phyloP scores from a whole-genome alignment of 2,888 invertebrate species.

The Andrena chrysosceles region DNA sequence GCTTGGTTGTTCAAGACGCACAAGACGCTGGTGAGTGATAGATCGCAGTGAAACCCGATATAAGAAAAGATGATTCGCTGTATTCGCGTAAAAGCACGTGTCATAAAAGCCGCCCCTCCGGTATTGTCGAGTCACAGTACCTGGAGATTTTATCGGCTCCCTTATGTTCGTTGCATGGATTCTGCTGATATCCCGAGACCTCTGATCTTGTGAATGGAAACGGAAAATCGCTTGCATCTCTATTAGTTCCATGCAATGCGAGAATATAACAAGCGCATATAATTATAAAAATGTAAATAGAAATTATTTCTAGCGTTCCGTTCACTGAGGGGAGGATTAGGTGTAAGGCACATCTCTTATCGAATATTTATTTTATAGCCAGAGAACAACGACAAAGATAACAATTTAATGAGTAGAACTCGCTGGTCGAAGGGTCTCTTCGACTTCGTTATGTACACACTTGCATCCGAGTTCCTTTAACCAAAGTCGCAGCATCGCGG shows the following conservation, averaged over 20 bases:
- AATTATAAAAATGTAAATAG: too few species aligned
- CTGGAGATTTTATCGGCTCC: neutral
- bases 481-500: neutral
- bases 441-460: slow-evolving; percentile 38
- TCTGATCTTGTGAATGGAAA: too few species aligned
- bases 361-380: slow-evolving; percentile 37
- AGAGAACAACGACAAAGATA: slow-evolving; percentile 8
- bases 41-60: neutral
- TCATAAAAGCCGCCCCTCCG: neutral
- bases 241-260: too few species aligned
- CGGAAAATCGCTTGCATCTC: too few species aligned
- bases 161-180: too few species aligned
- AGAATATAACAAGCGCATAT: too few species aligned
- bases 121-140: too few species aligned
- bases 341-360: neutral
- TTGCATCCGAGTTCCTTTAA: neutral
- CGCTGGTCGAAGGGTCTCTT: neutral
- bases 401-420: slow-evolving; percentile 22
- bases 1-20: neutral
- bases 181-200: too few species aligned
- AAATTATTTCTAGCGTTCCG: too few species aligned
- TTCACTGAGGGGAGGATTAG: neutral
- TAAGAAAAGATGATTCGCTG: neutral
- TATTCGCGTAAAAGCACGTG: neutral
- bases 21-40: slow-evolving; percentile 47